phyloP scores from a whole-genome alignment of 2,888 invertebrate species.

The Leptopilina drosophilae region DNA sequence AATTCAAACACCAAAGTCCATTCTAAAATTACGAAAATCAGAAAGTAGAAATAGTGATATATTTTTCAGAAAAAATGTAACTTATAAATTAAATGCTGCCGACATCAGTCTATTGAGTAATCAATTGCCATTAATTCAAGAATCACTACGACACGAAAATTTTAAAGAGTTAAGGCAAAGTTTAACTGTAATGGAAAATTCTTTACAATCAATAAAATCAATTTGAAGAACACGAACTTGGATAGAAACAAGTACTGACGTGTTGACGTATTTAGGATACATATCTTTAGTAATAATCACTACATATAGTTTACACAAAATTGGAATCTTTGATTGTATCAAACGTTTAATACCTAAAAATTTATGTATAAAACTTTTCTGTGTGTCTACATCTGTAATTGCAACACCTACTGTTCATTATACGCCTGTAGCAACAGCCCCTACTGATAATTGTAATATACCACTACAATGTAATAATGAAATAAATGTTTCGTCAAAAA shows the following conservation, averaged over 20 bases:
- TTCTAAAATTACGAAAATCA: neutral
- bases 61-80: no score
- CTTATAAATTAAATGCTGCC: neutral
- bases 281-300: neutral
- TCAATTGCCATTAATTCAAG: neutral
- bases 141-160: neutral
- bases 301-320: neutral
- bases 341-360: neutral
- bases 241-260: neutral
- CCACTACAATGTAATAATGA: neutral
- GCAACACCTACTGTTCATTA: neutral
- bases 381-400: neutral
- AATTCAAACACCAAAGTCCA: neutral
- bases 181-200: neutral
- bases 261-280: neutral
- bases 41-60: neutral
- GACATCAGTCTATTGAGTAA: neutral
- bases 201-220: neutral
- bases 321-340: neutral
- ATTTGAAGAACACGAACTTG: neutral
- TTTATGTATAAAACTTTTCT: no score
- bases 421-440: neutral
- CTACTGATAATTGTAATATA: neutral
- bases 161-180: slow-evolving; percentile 3
- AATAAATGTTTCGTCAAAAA: neutral